Base-by-base conservation (phyloP, 2,113 vertebrate species). In the Scartelaos histophorus region DNA sequence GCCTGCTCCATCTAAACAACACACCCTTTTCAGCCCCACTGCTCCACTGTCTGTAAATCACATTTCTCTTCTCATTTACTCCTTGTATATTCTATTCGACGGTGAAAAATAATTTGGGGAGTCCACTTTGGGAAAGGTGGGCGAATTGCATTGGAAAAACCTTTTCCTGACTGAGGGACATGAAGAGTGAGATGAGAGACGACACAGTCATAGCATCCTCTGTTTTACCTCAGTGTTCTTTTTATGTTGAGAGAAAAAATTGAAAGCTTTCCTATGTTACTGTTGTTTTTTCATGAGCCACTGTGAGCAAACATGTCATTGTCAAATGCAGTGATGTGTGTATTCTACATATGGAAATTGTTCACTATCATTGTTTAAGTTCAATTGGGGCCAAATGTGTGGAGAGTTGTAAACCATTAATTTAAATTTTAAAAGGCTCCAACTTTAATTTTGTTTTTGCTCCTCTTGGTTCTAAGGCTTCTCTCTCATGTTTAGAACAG, bases 51-150 rank as follows among this genome's bases (percentile, higher is more conserved):
- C 70, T 85, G 88, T 86, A 90, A 89, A 93, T 92, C 90, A 85
- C 82, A 93, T 92, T 93, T 92, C 87, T 94, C 90, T 89, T 91
- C 89, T 90, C 82, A 88, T 93, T 93, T 91, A 87, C 77, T 69
- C 88, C 90, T 78, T 72, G 76, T 91, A 93, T 92, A 93, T 85
- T 86, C 69, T 85, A 51, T 89, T 91, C 86, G 77, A 92, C 89
- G 90, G 92, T 94, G 90, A 75, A 78, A 89, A 90, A 89, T 91
- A 92, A 90, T 88, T 81, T 85, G 89, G 92, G 80, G 85, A 87
- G 82, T 29, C 70, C 71, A 81, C 66, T 69, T 81, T 83, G 80
- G 83, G 82, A 87, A 76, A 89, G 82, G 81, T 82, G 79, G 70
- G 75, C 21, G 71, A 71, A 69, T 49, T 66, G 75, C 64, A 71